Evolutionary conservation across 1,140 invertebrate genomes (phyloP).

Genomic region (Drosophila arizonae): DNA sequence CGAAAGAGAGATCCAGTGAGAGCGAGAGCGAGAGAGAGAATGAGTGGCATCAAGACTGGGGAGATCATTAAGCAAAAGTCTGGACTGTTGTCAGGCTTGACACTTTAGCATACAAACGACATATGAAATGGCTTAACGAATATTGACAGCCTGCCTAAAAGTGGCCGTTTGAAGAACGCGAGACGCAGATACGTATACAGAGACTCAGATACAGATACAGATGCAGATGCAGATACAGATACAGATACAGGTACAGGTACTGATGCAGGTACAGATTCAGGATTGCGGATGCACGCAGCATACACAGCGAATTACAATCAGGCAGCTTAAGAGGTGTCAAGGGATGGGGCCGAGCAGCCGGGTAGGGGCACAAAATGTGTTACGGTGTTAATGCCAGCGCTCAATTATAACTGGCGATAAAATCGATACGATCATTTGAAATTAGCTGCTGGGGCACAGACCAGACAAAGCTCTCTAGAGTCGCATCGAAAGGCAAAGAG

Average conservation of each 20-base stretch:
- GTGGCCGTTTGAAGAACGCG: conserved; percentile 63
- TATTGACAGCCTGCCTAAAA: conserved; percentile 78
- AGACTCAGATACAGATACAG: conserved; percentile 9
- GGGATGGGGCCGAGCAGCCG: not conserved
- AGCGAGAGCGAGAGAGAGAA: not conserved
- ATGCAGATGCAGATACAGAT: not conserved
- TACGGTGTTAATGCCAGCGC: conserved; percentile 62
- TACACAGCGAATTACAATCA: conserved; percentile 38
- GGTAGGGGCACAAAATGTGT: conserved; percentile 56
- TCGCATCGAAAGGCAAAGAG: too few relatives aligned
- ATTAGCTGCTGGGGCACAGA: conserved; percentile 12
- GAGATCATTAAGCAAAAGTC: conserved; percentile 80
- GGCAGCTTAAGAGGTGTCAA: conserved; percentile 35
- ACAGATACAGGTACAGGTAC: too few relatives aligned
- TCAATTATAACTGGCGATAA: conserved; percentile 53
- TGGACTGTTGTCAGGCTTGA: conserved; percentile 77
- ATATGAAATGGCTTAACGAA: conserved; percentile 77
- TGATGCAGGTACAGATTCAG: not conserved
- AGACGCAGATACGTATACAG: conserved; percentile 24
- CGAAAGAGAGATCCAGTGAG: not conserved
- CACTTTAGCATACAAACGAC: conserved; percentile 77
- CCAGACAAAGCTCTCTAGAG: too few relatives aligned
- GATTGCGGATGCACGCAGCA: conserved; percentile 39
- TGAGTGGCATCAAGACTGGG: not conserved
- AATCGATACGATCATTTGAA: conserved; percentile 54